phyloP scores from a whole-genome alignment of 2,888 invertebrate genomes.

The Eristalis pertinax region DNA sequence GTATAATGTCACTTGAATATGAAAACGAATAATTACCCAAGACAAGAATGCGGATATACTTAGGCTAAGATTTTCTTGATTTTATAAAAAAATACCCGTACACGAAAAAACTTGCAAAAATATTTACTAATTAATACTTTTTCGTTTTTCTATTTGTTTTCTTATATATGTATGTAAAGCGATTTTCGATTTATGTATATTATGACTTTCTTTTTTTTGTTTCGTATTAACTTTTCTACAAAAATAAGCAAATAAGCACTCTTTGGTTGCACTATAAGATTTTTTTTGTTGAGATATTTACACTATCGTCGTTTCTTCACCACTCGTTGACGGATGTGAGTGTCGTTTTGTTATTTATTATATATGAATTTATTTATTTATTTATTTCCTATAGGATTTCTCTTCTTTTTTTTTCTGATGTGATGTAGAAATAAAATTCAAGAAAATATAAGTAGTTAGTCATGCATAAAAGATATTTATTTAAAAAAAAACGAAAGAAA shows the following conservation, averaged over 20 bases:
- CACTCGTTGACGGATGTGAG: background rate
- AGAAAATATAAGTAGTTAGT: background rate
- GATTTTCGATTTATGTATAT: conserved; percentile 3
- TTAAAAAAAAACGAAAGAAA: background rate
- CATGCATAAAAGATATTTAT: conserved; percentile 14
- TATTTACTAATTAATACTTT: background rate
- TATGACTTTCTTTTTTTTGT: no score
- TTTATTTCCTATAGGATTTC: background rate
- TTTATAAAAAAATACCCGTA: conserved; percentile 34
- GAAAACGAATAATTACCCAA: conserved; percentile 22
- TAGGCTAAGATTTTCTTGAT: background rate
- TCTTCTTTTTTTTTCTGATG: background rate
- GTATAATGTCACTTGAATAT: background rate
- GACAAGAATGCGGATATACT: background rate
- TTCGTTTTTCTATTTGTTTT: background rate
- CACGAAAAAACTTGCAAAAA: conserved; percentile 14
- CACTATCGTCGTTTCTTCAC: conserved; percentile 6
- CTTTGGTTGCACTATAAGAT: conserved; percentile 20
- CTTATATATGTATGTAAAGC: background rate
- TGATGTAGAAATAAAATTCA: background rate
- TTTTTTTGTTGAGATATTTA: conserved; percentile 7
- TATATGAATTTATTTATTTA: background rate
- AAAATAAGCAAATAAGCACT: conserved; percentile 19
- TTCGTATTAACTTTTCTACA: conserved; percentile 6
- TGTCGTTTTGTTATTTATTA: background rate